These are phyloP conservation scores for Pristis pectinata DNA, from an alignment of 2,797 vertebrate genomes.

Conservation along the genomic window DNA sequence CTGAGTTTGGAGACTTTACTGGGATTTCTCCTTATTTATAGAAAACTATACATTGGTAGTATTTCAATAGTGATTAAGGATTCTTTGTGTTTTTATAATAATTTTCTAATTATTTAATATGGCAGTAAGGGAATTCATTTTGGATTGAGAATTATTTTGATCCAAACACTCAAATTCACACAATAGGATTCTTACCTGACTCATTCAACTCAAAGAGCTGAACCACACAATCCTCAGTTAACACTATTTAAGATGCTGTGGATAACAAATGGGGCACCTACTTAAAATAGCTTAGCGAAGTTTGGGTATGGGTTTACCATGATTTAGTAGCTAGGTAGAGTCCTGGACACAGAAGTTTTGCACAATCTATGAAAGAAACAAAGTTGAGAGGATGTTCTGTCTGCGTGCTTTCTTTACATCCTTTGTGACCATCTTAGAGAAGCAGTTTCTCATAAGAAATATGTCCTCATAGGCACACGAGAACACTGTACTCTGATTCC, in stretches of 20 bases:
- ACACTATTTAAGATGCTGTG: not conserved
- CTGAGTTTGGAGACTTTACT: not conserved
- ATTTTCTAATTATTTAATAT: not conserved
- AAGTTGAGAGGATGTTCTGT: not conserved
- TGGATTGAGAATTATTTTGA: not conserved
- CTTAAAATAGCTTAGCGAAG: not conserved
- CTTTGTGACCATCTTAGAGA: too few species aligned
- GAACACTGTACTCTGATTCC: too few species aligned
- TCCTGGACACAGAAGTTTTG: not conserved
- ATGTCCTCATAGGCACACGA: too few species aligned
- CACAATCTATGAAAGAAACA: not conserved
- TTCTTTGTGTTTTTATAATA: not conserved
- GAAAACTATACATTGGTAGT: not conserved
- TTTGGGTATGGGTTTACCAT: not conserved
- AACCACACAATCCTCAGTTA: too few species aligned
- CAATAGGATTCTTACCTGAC: not conserved
- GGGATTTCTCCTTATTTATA: not conserved
- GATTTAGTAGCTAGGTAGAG: not conserved
- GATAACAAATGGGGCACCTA: not conserved
- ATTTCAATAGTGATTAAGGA: not conserved
- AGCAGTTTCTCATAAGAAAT: too few species aligned
- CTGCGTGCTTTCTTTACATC: not conserved
- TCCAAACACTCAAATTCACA: not conserved
- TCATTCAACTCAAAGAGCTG: not conserved
- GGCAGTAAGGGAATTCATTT: not conserved